Evolutionary conservation across 1,140 invertebrate species (phyloP), one percentile per base, ranked within the genome.

Genomic region (Pseudomyrmex pallidus): DNA sequence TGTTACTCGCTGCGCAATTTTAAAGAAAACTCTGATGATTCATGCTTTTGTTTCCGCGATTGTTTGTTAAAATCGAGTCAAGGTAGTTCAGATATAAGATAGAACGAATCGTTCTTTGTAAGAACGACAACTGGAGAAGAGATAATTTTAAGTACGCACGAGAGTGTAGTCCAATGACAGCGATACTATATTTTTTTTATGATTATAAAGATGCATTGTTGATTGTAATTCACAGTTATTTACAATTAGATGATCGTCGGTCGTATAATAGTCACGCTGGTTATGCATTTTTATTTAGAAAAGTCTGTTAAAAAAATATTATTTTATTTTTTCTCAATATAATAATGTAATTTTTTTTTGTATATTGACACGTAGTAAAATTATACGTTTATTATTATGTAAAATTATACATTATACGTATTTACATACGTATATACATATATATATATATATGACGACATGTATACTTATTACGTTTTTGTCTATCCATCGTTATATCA

Each of bases 161-260:
- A 20, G 56, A 20, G 56, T 70, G 44, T 80, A 54, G 5, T 50
- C 54, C 76, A 72, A 50, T 72, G 63, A 22, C 74, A 56, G 44
- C 44, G 20, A 20, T 35, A 57, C 13, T 46, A 48, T 78, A 70
- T 22, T 80, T 80, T 80, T 80, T 80, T 80, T 57, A 13, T 20
- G n/a, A 7, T 15, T n/a, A 59, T 80, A 72, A 70, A 80, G 66
- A 70, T 35, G 35, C 22, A 61, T 5, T 59, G 48, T 35, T 48
- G 54, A 22, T 46, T 54, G 22, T 72, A 80, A 80, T 80, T 80
- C 54, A 59, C 64, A 50, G 35, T 68, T 12, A 25, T 44, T 78
- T 68, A 78, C 56, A 22, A 50, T n/a, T 78, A 44, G 20, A 35
- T 22, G 20, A 59, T 20, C 15, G 13, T 2, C 15, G 64, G 48